phyloP scores from a whole-genome alignment of 1,140 invertebrate species.

The Macrotrachela quadricornifera region DNA sequence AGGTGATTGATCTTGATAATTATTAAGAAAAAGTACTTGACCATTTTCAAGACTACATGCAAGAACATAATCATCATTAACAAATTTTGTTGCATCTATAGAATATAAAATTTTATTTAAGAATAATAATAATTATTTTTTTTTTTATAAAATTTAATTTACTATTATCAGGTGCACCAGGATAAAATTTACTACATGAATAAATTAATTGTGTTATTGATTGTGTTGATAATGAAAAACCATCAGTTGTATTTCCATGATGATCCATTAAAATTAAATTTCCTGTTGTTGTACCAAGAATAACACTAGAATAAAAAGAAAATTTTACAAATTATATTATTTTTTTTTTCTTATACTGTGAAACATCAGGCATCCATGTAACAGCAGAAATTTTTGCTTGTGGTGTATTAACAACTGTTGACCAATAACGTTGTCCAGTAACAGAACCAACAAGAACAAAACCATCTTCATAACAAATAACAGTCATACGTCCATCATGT shows the following conservation, averaged over 20 bases:
- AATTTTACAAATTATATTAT: neutral
- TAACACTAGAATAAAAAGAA: neutral
- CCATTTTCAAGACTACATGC: conserved; percentile 71
- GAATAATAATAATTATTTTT: no score
- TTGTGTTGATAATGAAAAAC: no score
- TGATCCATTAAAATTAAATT: conserved; percentile 1
- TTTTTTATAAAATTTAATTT: neutral
- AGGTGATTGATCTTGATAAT: conserved; percentile 73
- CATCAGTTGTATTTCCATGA: neutral
- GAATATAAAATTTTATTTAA: no score
- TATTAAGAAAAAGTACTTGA: conserved; percentile 59
- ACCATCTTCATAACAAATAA: conserved; percentile 92
- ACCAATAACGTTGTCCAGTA: conserved; percentile 89
- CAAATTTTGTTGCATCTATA: neutral
- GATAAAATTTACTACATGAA: neutral
- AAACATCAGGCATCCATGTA: conserved; percentile 89
- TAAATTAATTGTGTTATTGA: no score
- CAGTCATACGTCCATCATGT: conserved; percentile 86
- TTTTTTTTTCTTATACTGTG: conserved; percentile 39
- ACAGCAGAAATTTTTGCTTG: conserved; percentile 69
- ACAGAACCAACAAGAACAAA: conserved; percentile 88
- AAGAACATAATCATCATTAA: conserved; percentile 22
- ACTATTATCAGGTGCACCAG: conserved; percentile 14
- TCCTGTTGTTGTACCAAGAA: conserved; percentile 1
- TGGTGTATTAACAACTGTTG: conserved; percentile 78